These are phyloP conservation scores for Rhagonycha fulva DNA, from an alignment of 2,888 invertebrate species.

Conservation along the genomic window DNA sequence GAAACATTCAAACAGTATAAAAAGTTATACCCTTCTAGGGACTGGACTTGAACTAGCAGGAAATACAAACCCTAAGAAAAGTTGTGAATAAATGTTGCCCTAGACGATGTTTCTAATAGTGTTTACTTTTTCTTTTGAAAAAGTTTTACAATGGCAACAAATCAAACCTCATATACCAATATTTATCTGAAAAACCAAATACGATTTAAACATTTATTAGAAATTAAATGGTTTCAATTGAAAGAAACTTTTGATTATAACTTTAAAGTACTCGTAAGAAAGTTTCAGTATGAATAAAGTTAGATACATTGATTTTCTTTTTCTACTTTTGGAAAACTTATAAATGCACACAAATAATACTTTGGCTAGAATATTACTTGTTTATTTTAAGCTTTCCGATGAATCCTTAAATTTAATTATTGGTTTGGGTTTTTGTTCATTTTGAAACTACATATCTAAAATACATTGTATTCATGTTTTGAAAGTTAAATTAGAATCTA, in stretches of 20 bases:
- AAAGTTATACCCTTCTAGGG: conserved; percentile 34
- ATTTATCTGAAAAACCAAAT: neutral
- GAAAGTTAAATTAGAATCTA: too few species aligned
- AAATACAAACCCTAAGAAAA: conserved; percentile 19
- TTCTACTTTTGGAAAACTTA: neutral
- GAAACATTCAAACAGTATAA: conserved; percentile 35
- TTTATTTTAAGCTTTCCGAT: neutral
- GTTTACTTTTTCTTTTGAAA: conserved; percentile 10
- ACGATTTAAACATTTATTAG: neutral
- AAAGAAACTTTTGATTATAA: neutral
- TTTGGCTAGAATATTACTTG: neutral
- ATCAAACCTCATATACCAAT: neutral
- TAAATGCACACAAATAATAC: neutral
- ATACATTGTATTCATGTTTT: too few species aligned
- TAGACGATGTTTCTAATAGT: conserved; percentile 14
- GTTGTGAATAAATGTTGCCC: conserved; percentile 21
- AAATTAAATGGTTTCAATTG: neutral
- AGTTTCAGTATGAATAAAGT: neutral
- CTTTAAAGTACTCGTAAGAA: neutral
- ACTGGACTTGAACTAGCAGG: conserved; percentile 26
- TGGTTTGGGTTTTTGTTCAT: neutral
- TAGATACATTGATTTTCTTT: neutral
- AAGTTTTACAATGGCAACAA: conserved; percentile 1
- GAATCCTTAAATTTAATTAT: neutral
- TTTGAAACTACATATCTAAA: too few species aligned